These are phyloP conservation scores for Furcifer pardalis DNA, from an alignment of 2,797 vertebrate genomes.

Conservation along the genomic window DNA sequence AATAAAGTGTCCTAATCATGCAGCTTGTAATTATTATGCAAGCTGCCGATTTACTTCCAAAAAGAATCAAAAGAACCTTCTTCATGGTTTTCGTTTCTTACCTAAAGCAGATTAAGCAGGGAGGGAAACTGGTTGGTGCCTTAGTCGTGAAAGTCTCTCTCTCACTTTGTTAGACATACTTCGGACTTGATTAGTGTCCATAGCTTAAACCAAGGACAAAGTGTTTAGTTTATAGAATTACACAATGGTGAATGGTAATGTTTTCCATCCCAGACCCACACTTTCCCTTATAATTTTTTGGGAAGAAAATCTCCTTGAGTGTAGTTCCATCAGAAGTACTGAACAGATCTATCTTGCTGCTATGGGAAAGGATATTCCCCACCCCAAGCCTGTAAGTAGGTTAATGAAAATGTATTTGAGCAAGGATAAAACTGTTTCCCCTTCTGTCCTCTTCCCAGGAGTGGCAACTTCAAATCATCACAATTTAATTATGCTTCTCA, in stretches of 20 bases:
- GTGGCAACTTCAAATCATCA: slow-evolving; percentile 53
- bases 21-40: neutral
- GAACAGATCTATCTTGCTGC: slow-evolving; percentile 56
- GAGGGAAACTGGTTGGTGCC: neutral
- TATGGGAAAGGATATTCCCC: slow-evolving; percentile 48
- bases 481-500: slow-evolving; percentile 50
- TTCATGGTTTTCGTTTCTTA: neutral
- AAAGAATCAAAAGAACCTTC: neutral
- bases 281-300: slow-evolving; percentile 39
- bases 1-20: neutral
- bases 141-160: neutral
- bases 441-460: slow-evolving; percentile 1
- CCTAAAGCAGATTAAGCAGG: neutral
- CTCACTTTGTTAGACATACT: too few relatives aligned
- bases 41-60: neutral
- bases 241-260: slow-evolving; percentile 47
- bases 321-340: slow-evolving; percentile 47
- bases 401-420: slow-evolving; percentile 64
- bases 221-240: neutral
- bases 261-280: slow-evolving; percentile 24
- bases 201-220: slow-evolving; percentile 27
- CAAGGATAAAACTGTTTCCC: slow-evolving; percentile 50
- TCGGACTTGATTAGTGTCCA: slow-evolving; percentile 43
- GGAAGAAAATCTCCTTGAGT: slow-evolving; percentile 23
- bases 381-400: slow-evolving; percentile 59